Evolutionary conservation across 2,113 vertebrate genomes (phyloP).

Genomic region (Pangasianodon gigas): DNA sequence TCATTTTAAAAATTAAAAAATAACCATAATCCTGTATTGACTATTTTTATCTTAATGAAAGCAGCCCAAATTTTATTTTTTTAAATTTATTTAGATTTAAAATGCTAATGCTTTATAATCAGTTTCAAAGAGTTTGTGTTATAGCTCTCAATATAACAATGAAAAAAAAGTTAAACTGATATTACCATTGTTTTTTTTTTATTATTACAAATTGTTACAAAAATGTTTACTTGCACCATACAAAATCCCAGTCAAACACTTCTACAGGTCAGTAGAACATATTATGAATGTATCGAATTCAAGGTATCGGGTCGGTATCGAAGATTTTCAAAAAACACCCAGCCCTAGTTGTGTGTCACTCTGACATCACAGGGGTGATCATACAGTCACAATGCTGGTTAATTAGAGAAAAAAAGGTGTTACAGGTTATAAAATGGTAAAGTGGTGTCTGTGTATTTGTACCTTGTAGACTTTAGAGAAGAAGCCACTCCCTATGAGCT

Average conservation of each 20-base stretch:
- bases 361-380: neutral
- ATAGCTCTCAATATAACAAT: neutral
- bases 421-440: neutral
- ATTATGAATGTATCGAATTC: neutral
- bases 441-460: slow-evolving; percentile 14
- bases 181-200: neutral
- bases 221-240: neutral
- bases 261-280: neutral
- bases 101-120: neutral
- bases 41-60: neutral
- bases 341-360: neutral
- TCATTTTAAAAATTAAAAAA: neutral
- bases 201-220: neutral
- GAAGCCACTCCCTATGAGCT: slow-evolving; percentile 76
- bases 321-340: neutral
- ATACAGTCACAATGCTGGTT: neutral
- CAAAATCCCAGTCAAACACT: neutral
- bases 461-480: slow-evolving; percentile 81
- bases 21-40: neutral
- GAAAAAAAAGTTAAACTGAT: neutral
- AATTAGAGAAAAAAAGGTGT: neutral
- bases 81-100: neutral
- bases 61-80: neutral
- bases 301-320: neutral
- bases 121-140: neutral